These are phyloP conservation scores for Naja naja DNA, from an alignment of 2,113 vertebrate genomes.

Conservation along the genomic window DNA sequence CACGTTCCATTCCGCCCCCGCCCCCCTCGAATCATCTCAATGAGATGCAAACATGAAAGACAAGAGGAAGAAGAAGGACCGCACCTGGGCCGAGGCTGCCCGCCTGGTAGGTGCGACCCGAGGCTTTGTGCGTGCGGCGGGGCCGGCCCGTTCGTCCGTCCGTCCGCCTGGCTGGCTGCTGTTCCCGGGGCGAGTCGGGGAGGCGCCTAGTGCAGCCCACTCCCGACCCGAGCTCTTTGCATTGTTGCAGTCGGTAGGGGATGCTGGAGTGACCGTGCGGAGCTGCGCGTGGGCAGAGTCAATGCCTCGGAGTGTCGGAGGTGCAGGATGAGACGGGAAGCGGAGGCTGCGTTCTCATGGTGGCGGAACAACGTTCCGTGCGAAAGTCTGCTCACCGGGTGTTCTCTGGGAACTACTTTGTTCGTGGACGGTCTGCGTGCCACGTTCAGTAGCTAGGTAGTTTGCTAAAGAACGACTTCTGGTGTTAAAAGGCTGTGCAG, in stretches of 20 bases:
- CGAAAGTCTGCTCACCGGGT: not conserved
- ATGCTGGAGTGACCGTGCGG: constrained; percentile 49
- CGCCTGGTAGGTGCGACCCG: constrained; percentile 77
- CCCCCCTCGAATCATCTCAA: constrained; percentile 66
- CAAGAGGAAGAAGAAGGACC: constrained; percentile 86
- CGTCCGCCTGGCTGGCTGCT: not conserved
- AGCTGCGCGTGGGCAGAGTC: constrained; percentile 43
- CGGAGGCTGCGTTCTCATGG: not conserved
- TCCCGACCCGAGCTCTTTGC: constrained; percentile 56
- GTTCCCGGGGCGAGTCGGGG: constrained; percentile 27
- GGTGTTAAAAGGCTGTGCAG: not conserved
- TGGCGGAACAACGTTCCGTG: constrained; percentile 7
- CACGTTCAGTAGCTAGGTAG: constrained; percentile 10
- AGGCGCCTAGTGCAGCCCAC: constrained; percentile 47
- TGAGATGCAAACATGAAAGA: constrained; percentile 85
- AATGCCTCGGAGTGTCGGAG: not conserved
- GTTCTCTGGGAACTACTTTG: constrained; percentile 8
- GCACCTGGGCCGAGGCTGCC: constrained; percentile 85
- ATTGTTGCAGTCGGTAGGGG: constrained; percentile 68
- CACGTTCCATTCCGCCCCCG: constrained; percentile 50
- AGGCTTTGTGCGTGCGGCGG: constrained; percentile 21
- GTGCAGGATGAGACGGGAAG: constrained; percentile 8
- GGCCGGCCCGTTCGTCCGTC: constrained; percentile 23
- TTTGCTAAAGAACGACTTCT: not conserved
- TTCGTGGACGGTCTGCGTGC: constrained; percentile 6